Evolutionary conservation across 2,888 invertebrate genomes (phyloP), one percentile per base, ranked within the genome.

Genomic region (Copidosoma aretas): DNA sequence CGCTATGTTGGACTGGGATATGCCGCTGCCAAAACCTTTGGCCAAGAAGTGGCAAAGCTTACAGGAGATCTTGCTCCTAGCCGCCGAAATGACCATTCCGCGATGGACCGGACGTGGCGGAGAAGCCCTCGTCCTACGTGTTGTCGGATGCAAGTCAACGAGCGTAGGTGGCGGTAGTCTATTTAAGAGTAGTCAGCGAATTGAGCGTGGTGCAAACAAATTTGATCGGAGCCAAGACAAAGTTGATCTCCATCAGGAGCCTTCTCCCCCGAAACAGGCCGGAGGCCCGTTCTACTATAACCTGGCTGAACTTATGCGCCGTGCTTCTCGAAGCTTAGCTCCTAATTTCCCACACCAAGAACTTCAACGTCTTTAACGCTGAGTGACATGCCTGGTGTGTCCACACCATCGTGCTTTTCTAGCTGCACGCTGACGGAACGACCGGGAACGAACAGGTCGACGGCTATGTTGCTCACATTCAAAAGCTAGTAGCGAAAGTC

Each of bases 161-260:
- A 10, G 49, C 49, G 19, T 5, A 5, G 19, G 49, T 19, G 4
- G 49, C 49, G 19, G 49, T 49, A 15, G 10, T 49, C 17, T 49
- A 49, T 19, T 49, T 19, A 2, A 15, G 49, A 49, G 49, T 49
- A 15, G 19, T n/a, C 19, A 19, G 4, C 49, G 10, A 10, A n/a
- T 10, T 4, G 19, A 4, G 4, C 17, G 3, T n/a, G 15, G 49
- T 49, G 49, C 17, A 49, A 49, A 49, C 49, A 49, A 5, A 22
- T 15, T 60, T 8, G 60, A 54, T 17, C 39, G 49, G 5, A 24
- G 54, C 60, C 10, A 51, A 54, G 43, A 25, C 25, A 15, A 32
- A 51, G 21, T 46, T 43, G 53, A 46, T 46, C 17, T n/a, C 49
- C 49, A 49, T 49, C 49, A 49, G 49, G 19, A 49, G 49, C 19